Evolutionary conservation across 1,140 invertebrate species (phyloP), one percentile per base, ranked within the genome.

Genomic region (Drosophila kurseongensis): DNA sequence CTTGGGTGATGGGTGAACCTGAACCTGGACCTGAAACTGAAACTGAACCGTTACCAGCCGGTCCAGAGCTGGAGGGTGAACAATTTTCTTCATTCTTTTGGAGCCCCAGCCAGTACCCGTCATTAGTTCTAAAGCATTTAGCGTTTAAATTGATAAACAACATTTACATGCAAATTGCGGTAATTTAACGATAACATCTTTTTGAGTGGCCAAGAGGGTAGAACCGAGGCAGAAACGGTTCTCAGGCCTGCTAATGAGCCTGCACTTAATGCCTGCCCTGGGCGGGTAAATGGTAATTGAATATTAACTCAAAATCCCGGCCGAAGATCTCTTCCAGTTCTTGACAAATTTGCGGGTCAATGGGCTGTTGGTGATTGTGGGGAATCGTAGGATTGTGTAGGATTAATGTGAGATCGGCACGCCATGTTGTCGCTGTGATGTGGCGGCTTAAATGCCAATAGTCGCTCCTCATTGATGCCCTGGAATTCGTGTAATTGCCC

Each of bases 61-160:
- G 29, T 59, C 55, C 35, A 78, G 38, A 56, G 84, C 84, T 80
- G 65, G 58, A 89, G 84, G 84, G 84, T 88, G 73, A 84, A 88
- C 80, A 83, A 77, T 80, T 83, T 80, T 88, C 77, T 88, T 88
- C 56, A 80, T 88, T 84, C 76, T 88, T 88, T 90, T 84, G 62
- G 61, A 75, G 7, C 2, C 66, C 7, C 23, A 23, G 58, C 59
- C 61, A 71, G 78, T 47, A 79, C 78, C 84, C 82, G 77, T 89
- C 85, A 89, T 89, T 89, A 89, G 84, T 84, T 89, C 78, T 80
- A 80, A 80, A 69, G 85, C 84, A 89, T 90, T 89, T 89, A 90
- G 85, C 85, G 80, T 84, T 84, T 80, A 89, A 89, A 89, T 89
- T 89, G 84, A 89, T 89, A 90, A 89, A 89, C 85, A 90, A 89